Evolutionary conservation across 1,140 invertebrate genomes (phyloP), one percentile per base, ranked within the genome.

Genomic region (Linepithema humile): DNA sequence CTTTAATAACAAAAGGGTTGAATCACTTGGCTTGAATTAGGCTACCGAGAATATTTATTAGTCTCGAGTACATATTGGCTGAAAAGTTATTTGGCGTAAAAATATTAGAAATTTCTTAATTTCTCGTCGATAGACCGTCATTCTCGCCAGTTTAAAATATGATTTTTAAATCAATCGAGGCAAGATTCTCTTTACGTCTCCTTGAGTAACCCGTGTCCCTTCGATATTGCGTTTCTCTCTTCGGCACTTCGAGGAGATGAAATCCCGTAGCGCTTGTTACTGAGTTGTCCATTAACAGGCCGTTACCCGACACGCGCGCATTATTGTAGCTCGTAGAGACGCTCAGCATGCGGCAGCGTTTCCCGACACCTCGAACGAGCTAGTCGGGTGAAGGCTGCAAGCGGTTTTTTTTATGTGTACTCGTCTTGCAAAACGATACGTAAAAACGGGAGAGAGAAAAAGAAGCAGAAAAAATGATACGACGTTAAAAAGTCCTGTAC

Each of bases 381-480:
- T 29, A 59, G 26, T 23, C 35, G 75, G 32, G 35, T 45, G 55
- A 40, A 53, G 29, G 73, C 35, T 38, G 55, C 64, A 26, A 35
- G 55, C 67, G 75, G 15, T 83, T 84, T 88, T n/a, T n/a, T 89
- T 80, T 86, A 74, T 85, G 59, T 85, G 60, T 85, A 74, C 60
- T 85, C 87, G 85, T 86, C 55, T 69, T 50, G 55, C 75, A 83
- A 86, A 86, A 69, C 20, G 53, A 83, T 83, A 84, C 69, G 84
- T 82, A 75, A 84, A 45, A 84, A 72, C 62, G 20, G 35, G 70
- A 57, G 62, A 74, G 60, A 74, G 75, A 77, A 78, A 85, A 84
- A 62, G 45, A 77, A 89, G 87, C 62, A 90, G 87, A 91, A 87
- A 85, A 86, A 91, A 84, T 4, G 48, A 82, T 45, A 62, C 32